Base-by-base conservation (phyloP, 1,140 invertebrate genomes). In the Drosophila asahinai region DNA sequence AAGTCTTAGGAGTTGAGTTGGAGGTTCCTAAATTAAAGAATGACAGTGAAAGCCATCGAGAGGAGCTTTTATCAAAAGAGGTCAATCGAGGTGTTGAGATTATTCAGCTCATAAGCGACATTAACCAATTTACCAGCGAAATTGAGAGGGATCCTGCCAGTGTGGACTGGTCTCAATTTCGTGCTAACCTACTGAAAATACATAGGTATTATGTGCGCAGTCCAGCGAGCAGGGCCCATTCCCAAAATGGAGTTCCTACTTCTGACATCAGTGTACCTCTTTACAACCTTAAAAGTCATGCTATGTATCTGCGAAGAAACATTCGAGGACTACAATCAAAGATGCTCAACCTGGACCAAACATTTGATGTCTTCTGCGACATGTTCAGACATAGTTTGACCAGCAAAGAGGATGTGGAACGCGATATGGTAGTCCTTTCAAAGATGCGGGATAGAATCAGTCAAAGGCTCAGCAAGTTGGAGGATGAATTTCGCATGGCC, bases 101-200 rank as follows among this genome's bases (percentile, higher is more conserved):
- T 12, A 27, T 52, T 19, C 17, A 25, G 5, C 48, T 86, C 11
- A 63, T 75, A 5, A 33, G 45, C 12, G 49, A 72, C 3, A 86
- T 86, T 11, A 76, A 82, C 47, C 11, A 52, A 2, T 86, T 86
- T 36, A 67, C 58, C 0, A 14, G 15, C 0, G 6, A 38, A 5
- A 42, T 86, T n/a, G 79, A 82, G 2, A 49, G 0, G 3, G 42
- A 71, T 25, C 48, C 62, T 1, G 30, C 63, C 0, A 48, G 12
- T 3, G 71, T 47, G 8, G 57, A 86, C 42, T 86, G 83, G 83
- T 5, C 33, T 9, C 14, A 45, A 0, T 86, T 86, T 12, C 70
- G 76, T 8, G 5, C 11, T 2, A 86, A 75, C 33, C 40, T 86
- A n/a, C 22, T 61, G 7, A 67, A 79, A 19, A 52, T 86, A n/a